Evolutionary conservation across 2,888 invertebrate genomes (phyloP).

Genomic region (Lasioglossum zephyrum): DNA sequence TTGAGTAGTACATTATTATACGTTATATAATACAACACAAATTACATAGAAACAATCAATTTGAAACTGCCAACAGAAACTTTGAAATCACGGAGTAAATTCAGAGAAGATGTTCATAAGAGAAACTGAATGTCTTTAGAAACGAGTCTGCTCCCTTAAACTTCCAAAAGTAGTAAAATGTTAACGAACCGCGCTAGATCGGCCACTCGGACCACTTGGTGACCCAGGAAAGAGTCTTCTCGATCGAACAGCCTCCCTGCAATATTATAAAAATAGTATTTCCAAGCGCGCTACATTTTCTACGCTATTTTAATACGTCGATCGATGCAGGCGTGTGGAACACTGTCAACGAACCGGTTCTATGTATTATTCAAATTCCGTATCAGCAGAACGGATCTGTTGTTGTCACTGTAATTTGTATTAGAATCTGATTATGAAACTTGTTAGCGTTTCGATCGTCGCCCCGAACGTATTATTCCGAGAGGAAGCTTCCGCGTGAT

Average conservation of each 20-base stretch:
- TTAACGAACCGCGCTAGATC: no score
- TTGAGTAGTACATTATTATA: no score
- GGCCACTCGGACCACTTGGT: no score
- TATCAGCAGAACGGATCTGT: conserved; percentile 9
- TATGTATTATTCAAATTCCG: conserved; percentile 11
- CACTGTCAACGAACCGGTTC: neutral
- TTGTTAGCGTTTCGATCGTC: conserved; percentile 33
- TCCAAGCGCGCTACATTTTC: neutral
- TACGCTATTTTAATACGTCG: neutral
- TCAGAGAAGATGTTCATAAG: no score
- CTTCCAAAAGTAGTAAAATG: no score
- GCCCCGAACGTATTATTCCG: conserved; percentile 52
- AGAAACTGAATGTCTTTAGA: no score
- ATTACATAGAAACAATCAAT: no score
- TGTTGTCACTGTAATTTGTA: conserved; percentile 64
- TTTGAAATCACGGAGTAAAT: no score
- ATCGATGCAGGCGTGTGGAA: neutral
- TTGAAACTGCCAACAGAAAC: no score
- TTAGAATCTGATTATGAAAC: conserved; percentile 55
- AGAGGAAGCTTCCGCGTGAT: conserved; percentile 19
- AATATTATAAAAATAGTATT: neutral
- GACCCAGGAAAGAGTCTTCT: no score
- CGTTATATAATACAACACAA: no score
- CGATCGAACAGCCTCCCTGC: neutral
- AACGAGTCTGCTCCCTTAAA: no score